Evolutionary conservation across 2,113 vertebrate genomes (phyloP).

Genomic region (Prunella fulvescens): DNA sequence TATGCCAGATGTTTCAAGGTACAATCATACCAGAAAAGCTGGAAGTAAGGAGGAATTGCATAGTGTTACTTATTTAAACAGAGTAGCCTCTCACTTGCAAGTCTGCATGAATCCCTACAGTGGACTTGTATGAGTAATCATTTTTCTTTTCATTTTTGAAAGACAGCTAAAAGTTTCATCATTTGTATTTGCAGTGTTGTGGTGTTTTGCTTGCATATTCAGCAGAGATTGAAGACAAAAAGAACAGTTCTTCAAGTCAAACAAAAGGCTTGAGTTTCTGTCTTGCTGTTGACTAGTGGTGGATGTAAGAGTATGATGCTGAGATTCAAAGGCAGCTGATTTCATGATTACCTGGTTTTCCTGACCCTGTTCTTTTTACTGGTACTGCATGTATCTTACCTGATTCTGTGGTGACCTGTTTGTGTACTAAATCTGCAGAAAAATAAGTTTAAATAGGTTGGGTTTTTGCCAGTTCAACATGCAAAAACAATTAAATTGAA

Average conservation of each 20-base stretch:
- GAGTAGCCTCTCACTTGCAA: background rate
- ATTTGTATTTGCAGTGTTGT: background rate
- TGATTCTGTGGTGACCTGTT: background rate
- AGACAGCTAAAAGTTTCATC: background rate
- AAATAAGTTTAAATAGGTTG: background rate
- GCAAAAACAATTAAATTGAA: background rate
- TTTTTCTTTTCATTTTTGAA: background rate
- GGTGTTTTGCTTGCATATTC: background rate
- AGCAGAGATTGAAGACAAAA: background rate
- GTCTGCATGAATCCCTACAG: background rate
- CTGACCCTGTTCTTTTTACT: background rate
- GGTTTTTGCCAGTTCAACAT: background rate
- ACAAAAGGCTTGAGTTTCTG: background rate
- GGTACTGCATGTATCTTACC: background rate
- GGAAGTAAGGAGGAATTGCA: background rate
- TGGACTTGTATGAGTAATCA: background rate
- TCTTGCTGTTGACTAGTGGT: background rate
- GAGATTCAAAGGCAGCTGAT: background rate
- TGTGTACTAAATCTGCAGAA: background rate
- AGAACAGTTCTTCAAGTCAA: background rate
- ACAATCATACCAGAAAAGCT: background rate
- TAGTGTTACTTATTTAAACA: background rate
- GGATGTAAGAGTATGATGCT: background rate
- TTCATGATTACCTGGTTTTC: background rate
- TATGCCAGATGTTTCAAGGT: background rate